Evolutionary conservation across 2,888 invertebrate genomes (phyloP), one percentile per base, ranked within the genome.

Genomic region (Apamea anceps): DNA sequence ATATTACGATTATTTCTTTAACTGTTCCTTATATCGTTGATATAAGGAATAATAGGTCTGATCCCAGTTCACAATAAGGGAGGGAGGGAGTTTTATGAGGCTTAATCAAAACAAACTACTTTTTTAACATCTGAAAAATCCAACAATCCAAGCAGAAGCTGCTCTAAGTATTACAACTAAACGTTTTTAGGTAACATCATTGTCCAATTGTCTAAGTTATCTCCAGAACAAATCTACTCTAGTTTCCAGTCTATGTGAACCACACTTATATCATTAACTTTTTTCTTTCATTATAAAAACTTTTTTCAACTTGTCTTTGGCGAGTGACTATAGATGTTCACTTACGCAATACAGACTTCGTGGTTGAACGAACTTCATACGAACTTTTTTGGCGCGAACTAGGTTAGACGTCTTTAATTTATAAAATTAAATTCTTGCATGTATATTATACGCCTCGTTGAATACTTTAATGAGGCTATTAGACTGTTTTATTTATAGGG

Each of bases 351-450:
- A 72, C 71, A 74, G 79, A 82, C 77, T 87, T 79, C 66, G 37
- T 75, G 77, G 88, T 88, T 89, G 87, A 87, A 85, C 73, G 85
- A 85, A 90, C 88, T 90, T 88, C 85, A 79, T 87, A 73, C 57
- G 71, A 80, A 76, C 60, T 77, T 80, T 83, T 87, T 80, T 77
- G 42, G 78, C 80, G 77, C 74, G 28, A 73, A 82, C 63, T 85
- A 54, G 74, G 67, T 79, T 81, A 62, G 65, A 70, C 71, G 79
- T 82, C 28, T 87, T 81, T 76, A 77, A 79, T 75, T 81, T 78
- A 51, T 79, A 67, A 73, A 82, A 79, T 74, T 71, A 75, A 67
- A 70, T 65, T 75, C 72, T 71, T 79, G 32, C 68, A 76, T 76
- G 37, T 57, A n/a, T 62, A 75, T 75, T 80, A 63, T 21, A 66